Evolutionary conservation across 2,797 vertebrate species (phyloP).

Genomic region (Aratinga solstitialis): DNA sequence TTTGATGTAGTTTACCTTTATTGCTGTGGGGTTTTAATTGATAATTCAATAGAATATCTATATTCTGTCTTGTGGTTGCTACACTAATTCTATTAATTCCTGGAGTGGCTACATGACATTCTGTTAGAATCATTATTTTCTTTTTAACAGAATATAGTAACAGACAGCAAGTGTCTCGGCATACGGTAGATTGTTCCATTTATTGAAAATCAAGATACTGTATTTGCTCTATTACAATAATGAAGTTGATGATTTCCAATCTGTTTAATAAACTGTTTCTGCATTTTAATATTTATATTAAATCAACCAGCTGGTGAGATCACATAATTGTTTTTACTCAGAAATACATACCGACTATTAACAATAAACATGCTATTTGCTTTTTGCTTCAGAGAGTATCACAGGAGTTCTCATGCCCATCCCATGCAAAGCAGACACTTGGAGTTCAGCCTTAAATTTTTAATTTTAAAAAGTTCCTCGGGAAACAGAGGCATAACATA

Average conservation of each 20-base stretch:
- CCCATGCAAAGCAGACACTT: background rate
- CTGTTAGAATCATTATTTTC: constrained; percentile 60
- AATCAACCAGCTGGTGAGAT: constrained; percentile 78
- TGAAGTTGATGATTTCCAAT: constrained; percentile 77
- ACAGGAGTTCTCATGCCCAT: background rate
- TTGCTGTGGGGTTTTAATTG: constrained; percentile 64
- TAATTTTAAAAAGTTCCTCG: background rate
- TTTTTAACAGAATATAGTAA: constrained; percentile 65
- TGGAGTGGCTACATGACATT: constrained; percentile 31
- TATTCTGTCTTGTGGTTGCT: constrained; percentile 54
- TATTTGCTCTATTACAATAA: constrained; percentile 76
- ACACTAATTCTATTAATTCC: constrained; percentile 69
- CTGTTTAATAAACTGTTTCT: constrained; percentile 80
- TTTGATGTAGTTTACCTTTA: constrained; percentile 68
- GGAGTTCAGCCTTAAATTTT: background rate
- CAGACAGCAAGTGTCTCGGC: constrained; percentile 64
- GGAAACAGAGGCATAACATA: constrained; percentile 2
- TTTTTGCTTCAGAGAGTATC: background rate
- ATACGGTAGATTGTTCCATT: constrained; percentile 71
- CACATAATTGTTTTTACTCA: constrained; percentile 50
- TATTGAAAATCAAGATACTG: constrained; percentile 74
- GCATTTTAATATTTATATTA: constrained; percentile 78
- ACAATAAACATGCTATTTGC: constrained; percentile 46
- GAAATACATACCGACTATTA: constrained; percentile 72
- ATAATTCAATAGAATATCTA: constrained; percentile 70